These are phyloP conservation scores for Tetragnatha versicolor DNA, from an alignment of 1,140 invertebrate genomes.

Conservation along the genomic window DNA sequence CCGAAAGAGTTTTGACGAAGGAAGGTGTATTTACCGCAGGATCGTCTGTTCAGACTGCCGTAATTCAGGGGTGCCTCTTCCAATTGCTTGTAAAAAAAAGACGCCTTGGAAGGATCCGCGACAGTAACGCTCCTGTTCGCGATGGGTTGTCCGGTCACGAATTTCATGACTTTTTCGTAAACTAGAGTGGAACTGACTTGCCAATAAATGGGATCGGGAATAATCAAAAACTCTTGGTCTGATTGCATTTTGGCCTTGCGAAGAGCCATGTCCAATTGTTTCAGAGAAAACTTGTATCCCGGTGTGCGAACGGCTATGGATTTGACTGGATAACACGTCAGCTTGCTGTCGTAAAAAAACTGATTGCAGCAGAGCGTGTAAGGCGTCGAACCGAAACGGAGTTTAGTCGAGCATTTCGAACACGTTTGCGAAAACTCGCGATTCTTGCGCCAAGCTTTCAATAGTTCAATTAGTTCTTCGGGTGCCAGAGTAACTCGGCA, in stretches of 20 bases:
- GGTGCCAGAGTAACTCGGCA: background rate
- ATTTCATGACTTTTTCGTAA: constrained; percentile 25
- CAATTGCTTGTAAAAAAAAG: constrained; percentile 27
- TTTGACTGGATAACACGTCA: background rate
- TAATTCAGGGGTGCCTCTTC: constrained; percentile 18
- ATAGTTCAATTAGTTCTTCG: background rate
- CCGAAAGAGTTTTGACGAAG: constrained; percentile 32
- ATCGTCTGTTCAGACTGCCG: background rate
- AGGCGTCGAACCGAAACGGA: background rate
- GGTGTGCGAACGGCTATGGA: constrained; percentile 7
- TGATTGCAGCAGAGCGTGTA: background rate
- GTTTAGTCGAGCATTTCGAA: background rate
- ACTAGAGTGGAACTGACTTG: constrained; percentile 14
- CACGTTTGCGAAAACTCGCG: background rate
- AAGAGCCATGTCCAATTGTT: background rate
- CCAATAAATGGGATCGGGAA: constrained; percentile 39
- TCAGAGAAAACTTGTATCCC: background rate
- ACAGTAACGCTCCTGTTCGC: background rate
- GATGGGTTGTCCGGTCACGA: background rate
- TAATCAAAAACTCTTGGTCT: constrained; percentile 17
- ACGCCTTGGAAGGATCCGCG: background rate
- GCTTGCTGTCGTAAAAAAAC: constrained; percentile 11
- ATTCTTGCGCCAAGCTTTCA: constrained; percentile 4
- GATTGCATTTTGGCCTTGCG: background rate
- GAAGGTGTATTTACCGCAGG: constrained; percentile 17